These are phyloP conservation scores for Limnephilus auricula DNA, from an alignment of 2,888 invertebrate species.

Conservation along the genomic window DNA sequence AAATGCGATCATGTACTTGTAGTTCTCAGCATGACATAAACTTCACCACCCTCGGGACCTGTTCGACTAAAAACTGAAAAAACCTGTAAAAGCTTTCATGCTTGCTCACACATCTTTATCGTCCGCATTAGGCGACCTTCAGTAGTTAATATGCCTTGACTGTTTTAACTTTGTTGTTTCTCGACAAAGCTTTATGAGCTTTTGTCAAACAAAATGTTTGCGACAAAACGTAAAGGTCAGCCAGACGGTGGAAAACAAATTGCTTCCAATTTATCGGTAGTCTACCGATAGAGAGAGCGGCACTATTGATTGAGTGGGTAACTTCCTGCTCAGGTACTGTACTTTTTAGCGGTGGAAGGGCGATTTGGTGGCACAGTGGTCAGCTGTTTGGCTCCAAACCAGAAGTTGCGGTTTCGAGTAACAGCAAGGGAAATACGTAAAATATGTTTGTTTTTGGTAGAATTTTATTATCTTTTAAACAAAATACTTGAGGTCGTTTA, in stretches of 20 bases:
- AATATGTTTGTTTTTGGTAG: neutral
- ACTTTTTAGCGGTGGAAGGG: neutral
- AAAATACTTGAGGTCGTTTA: neutral
- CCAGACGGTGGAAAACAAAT: neutral
- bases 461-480: neutral
- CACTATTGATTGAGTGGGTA: neutral
- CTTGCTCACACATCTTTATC: neutral
- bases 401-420: neutral
- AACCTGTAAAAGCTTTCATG: neutral
- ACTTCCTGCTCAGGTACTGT: neutral
- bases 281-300: neutral
- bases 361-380: neutral
- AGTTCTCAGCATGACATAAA: neutral
- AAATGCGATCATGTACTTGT: neutral
- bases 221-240: neutral
- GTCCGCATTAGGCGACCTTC: neutral
- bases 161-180: conserved; percentile 43
- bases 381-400: neutral
- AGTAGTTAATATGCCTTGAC: neutral
- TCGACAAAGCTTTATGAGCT: conserved; percentile 48
- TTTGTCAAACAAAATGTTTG: conserved; percentile 38
- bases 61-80: neutral
- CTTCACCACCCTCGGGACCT: neutral
- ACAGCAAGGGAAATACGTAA: neutral
- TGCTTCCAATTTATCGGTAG: neutral